Evolutionary conservation across 2,888 invertebrate genomes (phyloP), one percentile per base, ranked within the genome.

Genomic region (Lithophane leautieri): DNA sequence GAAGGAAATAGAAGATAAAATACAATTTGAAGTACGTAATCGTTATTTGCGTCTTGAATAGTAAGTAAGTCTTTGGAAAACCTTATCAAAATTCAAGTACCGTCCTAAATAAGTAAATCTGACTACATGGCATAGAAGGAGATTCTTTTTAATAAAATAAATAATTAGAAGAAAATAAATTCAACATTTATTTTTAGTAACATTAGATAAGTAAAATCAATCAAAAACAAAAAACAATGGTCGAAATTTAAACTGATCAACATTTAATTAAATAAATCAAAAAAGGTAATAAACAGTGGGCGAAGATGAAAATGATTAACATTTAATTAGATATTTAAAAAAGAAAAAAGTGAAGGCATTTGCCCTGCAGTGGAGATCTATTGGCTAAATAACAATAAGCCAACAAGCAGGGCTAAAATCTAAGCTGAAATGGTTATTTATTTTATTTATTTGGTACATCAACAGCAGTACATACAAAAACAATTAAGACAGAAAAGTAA

Each of bases 81-180:
- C 67, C 54, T 81, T 82, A 82, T 83, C 66, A 78, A 79, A 83
- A 89, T 87, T 86, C 84, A 63, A 58, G 0, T 56, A 61, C 58
- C 76, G 77, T 75, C 54, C 50, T 69, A 47, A 47, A 65, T 78
- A 63, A 22, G 34, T 42, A 25, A n/a, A 67, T 52, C 42, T 25
- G 34, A 65, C 14, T 50, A 60, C 25, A n/a, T 28, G 14, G 14
- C 28, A 54, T 22, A 25, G 4, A 2, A 22, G 7, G 3, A 52
- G 40, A 16, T 54, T 25, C 1, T n/a, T 22, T 54, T n/a, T 19
- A 19, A 1, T 12, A 19, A 28, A n/a, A 9, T 25, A 47, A 65
- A 47, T 70, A 4, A 34, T 25, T 14, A n/a, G 14, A 19, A 34
- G 4, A 47, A 44, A 34, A 14, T 22, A 28, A 22, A 25, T 40